phyloP scores from a whole-genome alignment of 2,797 vertebrate species.

The Myotis vivesi region DNA sequence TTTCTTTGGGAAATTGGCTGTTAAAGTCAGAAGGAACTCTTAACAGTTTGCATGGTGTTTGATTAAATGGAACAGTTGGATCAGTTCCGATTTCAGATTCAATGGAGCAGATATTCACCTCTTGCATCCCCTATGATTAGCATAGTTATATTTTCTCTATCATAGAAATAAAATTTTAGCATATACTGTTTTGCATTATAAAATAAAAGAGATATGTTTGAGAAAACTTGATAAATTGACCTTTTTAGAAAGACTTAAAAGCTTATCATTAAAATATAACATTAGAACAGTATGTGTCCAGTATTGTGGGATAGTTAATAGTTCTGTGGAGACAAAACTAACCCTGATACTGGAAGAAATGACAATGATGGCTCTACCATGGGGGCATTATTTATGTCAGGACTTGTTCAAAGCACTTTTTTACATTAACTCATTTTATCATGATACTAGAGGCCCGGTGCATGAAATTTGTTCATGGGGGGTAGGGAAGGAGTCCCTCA shows the following conservation, averaged over 20 bases:
- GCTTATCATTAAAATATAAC: constrained; percentile 34
- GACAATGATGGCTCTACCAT: not conserved
- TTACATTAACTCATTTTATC: not conserved
- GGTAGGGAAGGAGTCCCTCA: no score
- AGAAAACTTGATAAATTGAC: constrained; percentile 23
- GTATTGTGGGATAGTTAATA: constrained; percentile 5
- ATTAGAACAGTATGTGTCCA: not conserved
- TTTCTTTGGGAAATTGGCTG: constrained; percentile 82
- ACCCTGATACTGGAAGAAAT: not conserved
- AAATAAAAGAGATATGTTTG: constrained; percentile 24
- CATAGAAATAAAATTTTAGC: constrained; percentile 40
- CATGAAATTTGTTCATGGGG: no score
- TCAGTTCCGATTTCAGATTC: constrained; percentile 77
- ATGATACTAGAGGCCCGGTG: not conserved
- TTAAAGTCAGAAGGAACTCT: constrained; percentile 79
- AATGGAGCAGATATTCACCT: constrained; percentile 69
- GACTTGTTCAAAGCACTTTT: not conserved
- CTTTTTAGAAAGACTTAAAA: constrained; percentile 27
- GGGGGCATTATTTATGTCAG: not conserved
- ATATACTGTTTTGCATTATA: constrained; percentile 3
- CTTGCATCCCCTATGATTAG: constrained; percentile 56
- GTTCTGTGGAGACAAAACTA: constrained; percentile 1
- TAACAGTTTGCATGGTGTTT: constrained; percentile 78
- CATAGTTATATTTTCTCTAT: constrained; percentile 30
- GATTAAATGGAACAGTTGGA: constrained; percentile 82